Base-by-base conservation (phyloP, 2,888 invertebrate genomes). In the Anthrax anthrax region DNA sequence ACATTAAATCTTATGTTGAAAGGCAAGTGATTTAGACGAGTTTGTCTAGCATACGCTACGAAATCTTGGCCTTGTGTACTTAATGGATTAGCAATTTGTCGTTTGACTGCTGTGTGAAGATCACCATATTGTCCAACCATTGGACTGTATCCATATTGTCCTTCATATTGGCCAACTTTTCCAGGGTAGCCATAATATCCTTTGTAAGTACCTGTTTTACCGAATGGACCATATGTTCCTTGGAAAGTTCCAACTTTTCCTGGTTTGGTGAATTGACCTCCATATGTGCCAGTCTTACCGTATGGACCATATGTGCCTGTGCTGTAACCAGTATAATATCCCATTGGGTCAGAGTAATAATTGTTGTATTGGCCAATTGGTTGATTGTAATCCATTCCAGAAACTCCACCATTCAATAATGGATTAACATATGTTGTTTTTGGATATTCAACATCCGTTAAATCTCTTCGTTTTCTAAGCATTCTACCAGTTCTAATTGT, bases 1-100 rank as follows among this genome's bases (percentile, higher is more conserved):
- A 80, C 67, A 41, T 71, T 70, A 42, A 79, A 54, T 18, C 72
- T 72, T 41, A 76, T 70, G 55, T 69, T 72, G 70, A 78, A 81
- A 32, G 76, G 75, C 48, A 78, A 70, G 66, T 81, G 77, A 60
- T 80, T 79, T 18, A 81, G 70, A 27, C 80, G 77, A 44, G 70
- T 70, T 58, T 80, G 77, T 52, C 76, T 74, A 8, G 74, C 78
- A 38, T 72, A 56, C 54, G 77, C 68, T 9, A 62, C 59, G 64
- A 71, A 68, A 50, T 60, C 57, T 58, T 58, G 58, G 6, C 12
- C n/a, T 18, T 8, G 10, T 9, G 18, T 14, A 18, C 12, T 32
- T 12, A 32, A 12, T 32, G 29, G 29, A 1, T 9, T 32, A 27
- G 9, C 5, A 18, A 17, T 16, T 37, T 37, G 17, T 37, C 37